Base-by-base conservation (phyloP, 2,113 vertebrate species). In the Megaceryle torquata region DNA sequence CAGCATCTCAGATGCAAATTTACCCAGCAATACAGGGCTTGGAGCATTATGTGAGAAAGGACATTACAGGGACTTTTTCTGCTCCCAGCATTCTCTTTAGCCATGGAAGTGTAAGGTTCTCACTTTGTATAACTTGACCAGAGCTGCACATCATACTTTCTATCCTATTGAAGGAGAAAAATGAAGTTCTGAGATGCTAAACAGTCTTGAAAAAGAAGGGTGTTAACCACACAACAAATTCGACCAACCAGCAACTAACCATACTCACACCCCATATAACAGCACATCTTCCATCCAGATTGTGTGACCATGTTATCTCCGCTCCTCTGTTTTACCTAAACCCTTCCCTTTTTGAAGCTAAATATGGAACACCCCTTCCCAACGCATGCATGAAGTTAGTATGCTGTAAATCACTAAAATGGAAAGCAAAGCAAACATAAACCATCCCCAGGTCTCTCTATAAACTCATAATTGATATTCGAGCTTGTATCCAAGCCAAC, bases 81-180 rank as follows among this genome's bases (percentile, higher is more conserved):
- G 33, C 16, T n/a, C 20, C 59, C 56, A 12, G 8, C 43, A 4
- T 46, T 51, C 56, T 24, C 35, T 37, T 37, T 75, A 50, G 22
- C 26, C 18, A 16, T 1, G 3, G 15, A 53, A 69, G 15, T 2
- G 0, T 35, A 28, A 50, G 4, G 5, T 43, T 76, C 22, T 16
- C 20, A 51, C 11, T 51, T 43, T 7, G 2, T 22, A 24, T 13
- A 75, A 9, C 15, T 24, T 84, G 44, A 26, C 10, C 20, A 60
- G 28, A 82, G 41, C 11, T 67, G 28, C 53, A 50, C 29, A 50
- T 63, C 33, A 75, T 24, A 4, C 8, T 11, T 78, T 69, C 54
- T 35, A 16, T 37, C 18, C 6, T 16, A 48, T 0, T 44, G 16
- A 83, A 60, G 19, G 9, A 6, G 7, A 7, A 26, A 70, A 90